Percentiles rank a stretch among this genome's conserved stretches.
Evolutionary conservation across 2,888 invertebrate genomes (phyloP).

Genomic region (Macrosiphum euphorbiae): DNA sequence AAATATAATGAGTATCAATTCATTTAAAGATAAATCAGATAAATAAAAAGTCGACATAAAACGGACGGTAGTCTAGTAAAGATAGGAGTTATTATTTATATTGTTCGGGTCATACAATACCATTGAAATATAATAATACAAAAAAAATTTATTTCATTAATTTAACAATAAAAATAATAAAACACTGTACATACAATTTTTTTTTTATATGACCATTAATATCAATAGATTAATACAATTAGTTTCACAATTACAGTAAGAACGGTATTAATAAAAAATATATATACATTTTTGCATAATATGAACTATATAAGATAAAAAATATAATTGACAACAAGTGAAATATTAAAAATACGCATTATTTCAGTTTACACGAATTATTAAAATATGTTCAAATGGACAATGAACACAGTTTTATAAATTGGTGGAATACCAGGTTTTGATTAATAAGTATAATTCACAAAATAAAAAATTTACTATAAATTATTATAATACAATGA

Average conservation of each 20-base stretch:
- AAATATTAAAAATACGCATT: not conserved
- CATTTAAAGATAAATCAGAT: not conserved
- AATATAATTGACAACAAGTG: not conserved
- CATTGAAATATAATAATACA: not conserved
- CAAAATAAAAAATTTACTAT: not conserved
- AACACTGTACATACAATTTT: not conserved
- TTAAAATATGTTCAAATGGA: not conserved
- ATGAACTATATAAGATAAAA: not conserved
- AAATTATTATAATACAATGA: not conserved
- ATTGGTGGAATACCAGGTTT: slow-evolving; percentile 61
- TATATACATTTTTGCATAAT: not conserved
- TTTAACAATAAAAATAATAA: slow-evolving; percentile 2
- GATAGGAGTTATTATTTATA: not conserved
- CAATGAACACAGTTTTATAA: slow-evolving; percentile 43
- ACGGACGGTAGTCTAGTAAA: not conserved
- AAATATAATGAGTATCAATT: not conserved
- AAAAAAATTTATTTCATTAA: not conserved
- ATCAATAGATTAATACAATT: not conserved
- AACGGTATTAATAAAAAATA: not conserved
- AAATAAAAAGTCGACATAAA: not conserved
- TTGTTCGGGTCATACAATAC: not conserved
- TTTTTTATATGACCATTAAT: not conserved
- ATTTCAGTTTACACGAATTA: not conserved
- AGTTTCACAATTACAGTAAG: not conserved
- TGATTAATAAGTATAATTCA: slow-evolving; percentile 41